Evolutionary conservation across 2,113 vertebrate genomes (phyloP).

Genomic region (Zosterops borbonicus): DNA sequence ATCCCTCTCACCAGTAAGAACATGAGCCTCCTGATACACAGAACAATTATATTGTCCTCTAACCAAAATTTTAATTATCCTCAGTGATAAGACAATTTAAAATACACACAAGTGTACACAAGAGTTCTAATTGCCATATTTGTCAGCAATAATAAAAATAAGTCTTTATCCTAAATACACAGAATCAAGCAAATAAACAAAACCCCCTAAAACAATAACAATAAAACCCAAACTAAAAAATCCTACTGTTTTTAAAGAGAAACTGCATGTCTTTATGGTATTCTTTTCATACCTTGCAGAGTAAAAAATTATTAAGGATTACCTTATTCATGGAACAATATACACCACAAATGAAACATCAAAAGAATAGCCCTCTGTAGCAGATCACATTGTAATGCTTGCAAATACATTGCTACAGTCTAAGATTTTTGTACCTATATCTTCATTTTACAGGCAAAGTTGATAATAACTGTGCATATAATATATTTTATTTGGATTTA

Average conservation of each 20-base stretch:
- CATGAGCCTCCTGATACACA: neutral
- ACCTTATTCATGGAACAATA: constrained; percentile 31
- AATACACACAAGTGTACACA: neutral
- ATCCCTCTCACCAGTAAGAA: neutral
- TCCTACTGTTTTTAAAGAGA: neutral
- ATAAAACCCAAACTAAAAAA: neutral
- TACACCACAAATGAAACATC: constrained; percentile 23
- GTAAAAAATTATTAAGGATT: constrained; percentile 35
- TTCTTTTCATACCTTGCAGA: neutral
- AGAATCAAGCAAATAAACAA: neutral
- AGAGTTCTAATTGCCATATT: neutral
- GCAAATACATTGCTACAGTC: neutral
- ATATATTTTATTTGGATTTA: constrained; percentile 57
- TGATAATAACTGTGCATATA: constrained; percentile 25
- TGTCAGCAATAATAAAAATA: neutral
- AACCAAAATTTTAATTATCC: neutral
- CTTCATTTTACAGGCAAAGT: constrained; percentile 34
- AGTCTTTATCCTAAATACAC: neutral
- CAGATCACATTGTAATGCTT: constrained; percentile 39
- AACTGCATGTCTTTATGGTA: neutral
- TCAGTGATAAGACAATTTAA: neutral
- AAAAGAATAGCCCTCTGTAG: constrained; percentile 22
- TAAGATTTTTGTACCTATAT: constrained; percentile 32
- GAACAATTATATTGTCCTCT: neutral
- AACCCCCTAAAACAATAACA: rapidly evolving